Percentiles rank a stretch among this genome's conserved stretches.
Evolutionary conservation across 1,140 invertebrate genomes (phyloP).

Genomic region (Aculops lycopersici): DNA sequence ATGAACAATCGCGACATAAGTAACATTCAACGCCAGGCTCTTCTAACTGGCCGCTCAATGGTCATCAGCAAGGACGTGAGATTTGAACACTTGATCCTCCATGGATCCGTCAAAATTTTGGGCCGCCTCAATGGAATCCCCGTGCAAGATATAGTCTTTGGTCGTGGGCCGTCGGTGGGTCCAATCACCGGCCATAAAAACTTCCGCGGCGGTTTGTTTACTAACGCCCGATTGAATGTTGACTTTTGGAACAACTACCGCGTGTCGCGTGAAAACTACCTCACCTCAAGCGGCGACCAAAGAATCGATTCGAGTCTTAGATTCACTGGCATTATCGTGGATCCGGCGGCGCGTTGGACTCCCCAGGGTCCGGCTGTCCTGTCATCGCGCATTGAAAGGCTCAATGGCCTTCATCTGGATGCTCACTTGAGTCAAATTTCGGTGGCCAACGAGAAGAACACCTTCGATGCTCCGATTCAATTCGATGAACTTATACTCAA

Average conservation of each 20-base stretch:
- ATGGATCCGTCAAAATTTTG: not conserved
- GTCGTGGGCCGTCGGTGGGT: conserved; percentile 4
- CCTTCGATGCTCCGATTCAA: conserved; percentile 6
- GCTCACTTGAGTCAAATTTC: conserved; percentile 5
- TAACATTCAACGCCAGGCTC: not conserved
- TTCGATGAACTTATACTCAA: conserved; percentile 4
- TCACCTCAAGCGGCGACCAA: not conserved
- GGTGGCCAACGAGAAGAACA: not conserved
- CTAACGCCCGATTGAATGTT: not conserved
- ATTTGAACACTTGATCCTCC: conserved; percentile 3
- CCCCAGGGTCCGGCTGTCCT: not conserved
- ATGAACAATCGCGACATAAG: not conserved
- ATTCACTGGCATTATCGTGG: not conserved
- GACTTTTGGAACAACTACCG: not conserved
- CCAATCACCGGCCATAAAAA: conserved; percentile 3
- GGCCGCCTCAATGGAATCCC: conserved; percentile 6
- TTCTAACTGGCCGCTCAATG: not conserved
- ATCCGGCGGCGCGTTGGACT: too few relatives aligned
- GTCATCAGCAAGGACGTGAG: conserved; percentile 2
- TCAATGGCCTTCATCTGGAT: conserved; percentile 7
- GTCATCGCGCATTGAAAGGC: not conserved
- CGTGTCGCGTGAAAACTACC: not conserved
- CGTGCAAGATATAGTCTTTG: conserved; percentile 5
- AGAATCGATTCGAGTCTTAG: not conserved
- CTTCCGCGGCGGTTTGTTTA: conserved; percentile 4